These are phyloP conservation scores for Paratrypauchen microcephalus DNA, from an alignment of 2,797 vertebrate genomes.

Conservation along the genomic window DNA sequence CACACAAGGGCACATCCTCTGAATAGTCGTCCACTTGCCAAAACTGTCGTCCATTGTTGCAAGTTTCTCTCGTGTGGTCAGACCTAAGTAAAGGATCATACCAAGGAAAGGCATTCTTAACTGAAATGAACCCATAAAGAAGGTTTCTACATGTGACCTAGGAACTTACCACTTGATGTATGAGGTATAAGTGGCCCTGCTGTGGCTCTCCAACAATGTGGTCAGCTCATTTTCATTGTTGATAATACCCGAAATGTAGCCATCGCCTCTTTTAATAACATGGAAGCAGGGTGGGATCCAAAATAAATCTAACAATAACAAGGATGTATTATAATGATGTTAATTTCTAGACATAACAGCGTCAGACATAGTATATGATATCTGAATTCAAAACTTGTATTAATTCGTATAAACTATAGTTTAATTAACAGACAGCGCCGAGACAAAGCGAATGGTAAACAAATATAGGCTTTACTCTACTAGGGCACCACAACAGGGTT, in stretches of 20 bases:
- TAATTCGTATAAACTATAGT: neutral
- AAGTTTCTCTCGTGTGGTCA: slow-evolving; percentile 7
- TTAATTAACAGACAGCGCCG: neutral
- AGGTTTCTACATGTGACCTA: neutral
- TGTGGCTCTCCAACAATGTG: slow-evolving; percentile 13
- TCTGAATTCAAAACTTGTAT: neutral
- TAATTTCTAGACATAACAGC: neutral
- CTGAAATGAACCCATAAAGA: neutral
- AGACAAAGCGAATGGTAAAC: neutral
- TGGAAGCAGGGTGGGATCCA: slow-evolving; percentile 1
- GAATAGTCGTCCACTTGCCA: slow-evolving; percentile 25
- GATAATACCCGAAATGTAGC: slow-evolving; percentile 15
- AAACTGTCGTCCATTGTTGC: slow-evolving; percentile 8
- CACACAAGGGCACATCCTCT: slow-evolving; percentile 16
- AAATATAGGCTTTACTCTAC: neutral
- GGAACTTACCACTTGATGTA: slow-evolving; percentile 14
- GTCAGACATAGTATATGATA: neutral
- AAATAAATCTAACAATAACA: slow-evolving; percentile 1
- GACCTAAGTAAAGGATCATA: slow-evolving; percentile 1
- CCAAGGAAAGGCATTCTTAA: neutral
- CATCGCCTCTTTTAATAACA: slow-evolving; percentile 4
- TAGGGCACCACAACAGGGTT: neutral
- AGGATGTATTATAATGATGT: neutral
- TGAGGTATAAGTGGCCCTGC: slow-evolving; percentile 12
- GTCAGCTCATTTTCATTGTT: slow-evolving; percentile 13